Conservation (phyloP, 2,113 vertebrate genomes). For the Felis catus region DNA sequence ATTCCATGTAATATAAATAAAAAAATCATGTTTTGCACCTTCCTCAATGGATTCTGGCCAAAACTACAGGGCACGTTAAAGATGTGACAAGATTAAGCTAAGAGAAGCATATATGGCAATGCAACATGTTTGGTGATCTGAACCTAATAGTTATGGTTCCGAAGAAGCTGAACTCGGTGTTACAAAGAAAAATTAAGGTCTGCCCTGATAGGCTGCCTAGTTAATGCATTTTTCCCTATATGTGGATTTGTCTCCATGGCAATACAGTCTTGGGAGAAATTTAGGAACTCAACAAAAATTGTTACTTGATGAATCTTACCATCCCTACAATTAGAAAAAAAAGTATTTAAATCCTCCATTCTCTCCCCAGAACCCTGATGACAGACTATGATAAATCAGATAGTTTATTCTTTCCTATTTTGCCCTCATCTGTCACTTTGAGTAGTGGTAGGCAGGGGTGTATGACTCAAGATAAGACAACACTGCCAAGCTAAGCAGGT, state of each 20-base stretch:
- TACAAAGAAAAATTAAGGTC: background rate
- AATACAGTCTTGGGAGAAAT: background rate
- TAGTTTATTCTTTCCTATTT: background rate
- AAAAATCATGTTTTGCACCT: background rate
- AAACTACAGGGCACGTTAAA: background rate
- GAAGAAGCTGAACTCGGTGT: background rate
- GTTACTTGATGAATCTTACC: background rate
- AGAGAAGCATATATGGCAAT: background rate
- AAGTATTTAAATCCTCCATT: background rate
- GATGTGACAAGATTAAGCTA: background rate
- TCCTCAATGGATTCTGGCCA: background rate
- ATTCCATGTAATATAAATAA: background rate
- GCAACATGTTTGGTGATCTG: background rate
- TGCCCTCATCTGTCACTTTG: background rate
- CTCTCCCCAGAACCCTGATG: background rate
- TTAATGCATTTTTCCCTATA: background rate
- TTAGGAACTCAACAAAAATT: background rate
- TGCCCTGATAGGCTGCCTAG: no score
- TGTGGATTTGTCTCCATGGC: background rate
- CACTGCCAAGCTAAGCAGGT: accelerated
- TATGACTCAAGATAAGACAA: background rate
- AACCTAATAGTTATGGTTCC: background rate
- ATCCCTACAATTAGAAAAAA: background rate
- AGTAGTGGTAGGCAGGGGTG: background rate
- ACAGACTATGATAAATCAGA: background rate